These are phyloP conservation scores for Clarias fuscus DNA, from an alignment of 2,797 vertebrate species.

Conservation along the genomic window DNA sequence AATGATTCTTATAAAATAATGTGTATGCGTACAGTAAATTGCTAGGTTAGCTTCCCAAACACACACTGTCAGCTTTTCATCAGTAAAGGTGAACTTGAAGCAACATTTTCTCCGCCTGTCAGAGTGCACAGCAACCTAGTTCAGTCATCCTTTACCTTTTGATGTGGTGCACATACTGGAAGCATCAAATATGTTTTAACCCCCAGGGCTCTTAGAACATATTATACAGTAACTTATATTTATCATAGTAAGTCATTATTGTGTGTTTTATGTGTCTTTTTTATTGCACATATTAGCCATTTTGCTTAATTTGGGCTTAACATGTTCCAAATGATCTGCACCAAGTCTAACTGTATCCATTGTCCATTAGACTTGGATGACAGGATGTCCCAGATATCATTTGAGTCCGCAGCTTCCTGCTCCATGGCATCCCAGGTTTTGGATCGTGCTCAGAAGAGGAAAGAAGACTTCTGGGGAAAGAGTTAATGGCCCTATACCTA, in stretches of 20 bases:
- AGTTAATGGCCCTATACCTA: conserved; percentile 28
- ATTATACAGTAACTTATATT: not conserved
- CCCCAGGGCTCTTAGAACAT: not conserved
- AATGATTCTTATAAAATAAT: not conserved
- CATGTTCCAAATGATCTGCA: not conserved
- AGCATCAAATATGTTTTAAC: conserved; percentile 4
- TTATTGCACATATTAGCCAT: not conserved
- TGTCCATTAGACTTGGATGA: conserved; percentile 67
- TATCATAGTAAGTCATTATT: not conserved
- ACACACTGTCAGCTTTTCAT: conserved; percentile 19
- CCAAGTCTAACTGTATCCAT: not conserved
- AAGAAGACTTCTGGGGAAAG: conserved; percentile 82
- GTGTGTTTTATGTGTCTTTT: not conserved
- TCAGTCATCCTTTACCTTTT: conserved; percentile 40
- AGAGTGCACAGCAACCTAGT: conserved; percentile 38
- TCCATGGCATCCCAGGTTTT: conserved; percentile 79
- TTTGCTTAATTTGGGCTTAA: not conserved
- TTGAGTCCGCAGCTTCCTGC: conserved; percentile 79
- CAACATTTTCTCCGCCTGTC: conserved; percentile 15
- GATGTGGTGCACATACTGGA: conserved; percentile 51
- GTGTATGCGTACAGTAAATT: not conserved
- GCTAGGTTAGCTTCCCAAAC: conserved; percentile 11
- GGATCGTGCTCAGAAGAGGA: conserved; percentile 81
- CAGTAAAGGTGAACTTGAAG: not conserved
- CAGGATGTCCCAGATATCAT: conserved; percentile 83